Percentiles rank a stretch among this genome's conserved stretches.
phyloP scores from a whole-genome alignment of 2,113 vertebrate genomes.

The Sceloporus tristichus region DNA sequence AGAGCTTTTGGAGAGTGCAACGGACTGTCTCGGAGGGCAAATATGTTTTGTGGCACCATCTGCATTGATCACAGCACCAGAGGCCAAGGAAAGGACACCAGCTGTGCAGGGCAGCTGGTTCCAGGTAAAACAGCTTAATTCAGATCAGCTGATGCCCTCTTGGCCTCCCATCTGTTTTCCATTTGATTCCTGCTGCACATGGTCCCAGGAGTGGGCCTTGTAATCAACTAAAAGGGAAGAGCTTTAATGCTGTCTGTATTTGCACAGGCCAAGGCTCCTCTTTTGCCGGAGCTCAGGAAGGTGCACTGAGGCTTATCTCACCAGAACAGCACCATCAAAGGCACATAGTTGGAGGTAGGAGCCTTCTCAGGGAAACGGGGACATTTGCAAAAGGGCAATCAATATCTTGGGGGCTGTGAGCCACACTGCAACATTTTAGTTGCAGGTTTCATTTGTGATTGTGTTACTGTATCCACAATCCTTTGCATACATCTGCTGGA shows the following conservation, averaged over 20 bases:
- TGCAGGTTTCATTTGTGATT: too few species aligned
- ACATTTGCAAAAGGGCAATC: too few species aligned
- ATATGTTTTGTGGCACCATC: background rate
- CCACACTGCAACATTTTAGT: too few species aligned
- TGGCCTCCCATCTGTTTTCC: conserved; percentile 11
- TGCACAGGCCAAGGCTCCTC: background rate
- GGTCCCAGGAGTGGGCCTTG: background rate
- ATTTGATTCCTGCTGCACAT: background rate
- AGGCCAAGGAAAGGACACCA: background rate
- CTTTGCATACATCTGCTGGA: too few species aligned
- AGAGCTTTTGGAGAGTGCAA: too few species aligned
- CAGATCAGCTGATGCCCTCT: conserved; percentile 4
- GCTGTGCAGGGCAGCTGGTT: background rate
- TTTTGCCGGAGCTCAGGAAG: too few species aligned
- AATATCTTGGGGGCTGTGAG: too few species aligned
- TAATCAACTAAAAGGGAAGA: conserved; percentile 25
- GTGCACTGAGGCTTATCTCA: too few species aligned
- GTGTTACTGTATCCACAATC: too few species aligned
- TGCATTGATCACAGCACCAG: background rate
- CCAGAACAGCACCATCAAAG: too few species aligned
- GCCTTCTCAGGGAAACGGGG: background rate
- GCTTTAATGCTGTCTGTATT: background rate
- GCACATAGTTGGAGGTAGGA: too few species aligned
- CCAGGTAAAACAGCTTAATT: conserved; percentile 11
- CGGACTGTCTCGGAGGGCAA: background rate